Evolutionary conservation across 2,113 vertebrate genomes (phyloP).

Genomic region (Ammodytes marinus): DNA sequence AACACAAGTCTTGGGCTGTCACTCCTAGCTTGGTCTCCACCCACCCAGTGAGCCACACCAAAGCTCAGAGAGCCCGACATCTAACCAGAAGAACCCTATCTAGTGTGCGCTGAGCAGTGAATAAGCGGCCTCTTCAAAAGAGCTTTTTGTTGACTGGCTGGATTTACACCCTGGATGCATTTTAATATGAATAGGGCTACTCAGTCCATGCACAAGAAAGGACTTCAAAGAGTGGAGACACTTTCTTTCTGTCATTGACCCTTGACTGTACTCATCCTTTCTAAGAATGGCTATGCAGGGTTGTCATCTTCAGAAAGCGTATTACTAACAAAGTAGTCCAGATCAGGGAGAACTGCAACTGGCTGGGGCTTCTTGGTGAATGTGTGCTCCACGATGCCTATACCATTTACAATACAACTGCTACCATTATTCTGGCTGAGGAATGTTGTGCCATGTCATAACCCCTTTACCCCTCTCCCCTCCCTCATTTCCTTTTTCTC

Average conservation of each 20-base stretch:
- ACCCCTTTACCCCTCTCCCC: too few species aligned
- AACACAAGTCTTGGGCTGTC: constrained; percentile 57
- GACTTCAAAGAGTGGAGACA: constrained; percentile 31
- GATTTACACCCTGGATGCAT: constrained; percentile 45
- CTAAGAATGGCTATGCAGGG: not conserved
- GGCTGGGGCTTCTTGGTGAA: not conserved
- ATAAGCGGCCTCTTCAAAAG: constrained; percentile 46
- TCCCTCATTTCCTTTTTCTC: not conserved
- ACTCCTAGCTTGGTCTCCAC: constrained; percentile 58
- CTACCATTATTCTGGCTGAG: not conserved
- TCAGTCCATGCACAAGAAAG: constrained; percentile 32
- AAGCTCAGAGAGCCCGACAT: constrained; percentile 33
- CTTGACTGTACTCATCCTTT: constrained; percentile 3
- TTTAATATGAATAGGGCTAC: constrained; percentile 58
- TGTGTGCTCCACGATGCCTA: not conserved
- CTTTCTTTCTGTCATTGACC: constrained; percentile 1
- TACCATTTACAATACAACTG: not conserved
- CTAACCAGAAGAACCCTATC: constrained; percentile 54
- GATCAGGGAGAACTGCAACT: not conserved
- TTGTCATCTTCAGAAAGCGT: not conserved
- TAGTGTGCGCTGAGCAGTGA: constrained; percentile 33
- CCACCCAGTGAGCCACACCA: constrained; percentile 64
- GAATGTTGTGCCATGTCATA: not conserved
- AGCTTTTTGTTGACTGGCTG: constrained; percentile 48
- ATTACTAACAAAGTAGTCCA: not conserved